Conservation (phyloP, 2,797 vertebrate genomes). For the Spheniscus humboldti region DNA sequence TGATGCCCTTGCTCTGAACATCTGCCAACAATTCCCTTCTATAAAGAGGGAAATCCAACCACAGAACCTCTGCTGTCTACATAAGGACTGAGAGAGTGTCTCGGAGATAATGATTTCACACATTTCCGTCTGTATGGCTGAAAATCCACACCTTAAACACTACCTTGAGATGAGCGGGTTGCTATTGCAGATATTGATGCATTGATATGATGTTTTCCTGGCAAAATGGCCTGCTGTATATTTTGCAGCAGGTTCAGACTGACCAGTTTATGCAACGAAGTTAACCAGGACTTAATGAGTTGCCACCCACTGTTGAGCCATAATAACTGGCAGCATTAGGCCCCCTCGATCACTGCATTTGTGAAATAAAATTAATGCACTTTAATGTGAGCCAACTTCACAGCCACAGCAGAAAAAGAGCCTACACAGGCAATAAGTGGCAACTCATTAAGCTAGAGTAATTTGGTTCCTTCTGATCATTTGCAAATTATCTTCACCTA, state of each 20-base stretch:
- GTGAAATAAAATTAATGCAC: conserved; percentile 29
- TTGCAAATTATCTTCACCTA: conserved; percentile 42
- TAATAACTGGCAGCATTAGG: neutral
- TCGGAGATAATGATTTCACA: neutral
- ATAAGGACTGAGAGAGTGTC: neutral
- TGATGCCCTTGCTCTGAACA: neutral
- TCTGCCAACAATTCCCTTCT: neutral
- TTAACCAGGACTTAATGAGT: neutral
- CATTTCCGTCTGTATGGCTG: neutral
- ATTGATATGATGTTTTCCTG: neutral
- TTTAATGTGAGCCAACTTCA: conserved; percentile 15
- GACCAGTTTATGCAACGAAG: neutral
- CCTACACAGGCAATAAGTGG: conserved; percentile 42
- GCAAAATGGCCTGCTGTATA: neutral
- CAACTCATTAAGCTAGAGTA: conserved; percentile 43
- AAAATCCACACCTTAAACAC: neutral
- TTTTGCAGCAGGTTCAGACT: neutral
- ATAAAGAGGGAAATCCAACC: neutral
- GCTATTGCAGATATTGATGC: fast-evolving
- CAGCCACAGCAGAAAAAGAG: conserved; percentile 18
- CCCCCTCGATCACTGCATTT: neutral
- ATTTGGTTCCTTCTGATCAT: conserved; percentile 45
- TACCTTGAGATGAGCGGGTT: neutral
- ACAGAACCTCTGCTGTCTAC: neutral
- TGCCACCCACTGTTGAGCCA: neutral